Conservation (phyloP, 2,888 invertebrate genomes). For the Dasypogon diadema region DNA sequence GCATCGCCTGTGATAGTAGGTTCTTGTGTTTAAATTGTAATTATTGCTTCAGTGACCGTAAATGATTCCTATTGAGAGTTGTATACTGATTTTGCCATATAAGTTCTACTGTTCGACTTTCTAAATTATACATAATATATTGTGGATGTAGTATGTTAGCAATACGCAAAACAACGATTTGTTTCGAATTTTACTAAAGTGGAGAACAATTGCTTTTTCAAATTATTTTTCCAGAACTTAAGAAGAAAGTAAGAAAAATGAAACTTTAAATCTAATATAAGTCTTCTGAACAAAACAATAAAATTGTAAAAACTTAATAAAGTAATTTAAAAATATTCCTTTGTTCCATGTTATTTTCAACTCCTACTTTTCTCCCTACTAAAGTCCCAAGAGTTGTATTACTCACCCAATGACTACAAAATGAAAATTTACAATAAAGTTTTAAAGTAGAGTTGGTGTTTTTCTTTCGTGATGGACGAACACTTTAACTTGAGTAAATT, state of each 20-base stretch:
- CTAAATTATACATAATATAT: slow-evolving; percentile 3
- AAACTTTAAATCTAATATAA: slow-evolving; percentile 24
- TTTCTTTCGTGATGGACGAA: no score
- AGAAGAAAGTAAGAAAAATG: slow-evolving; percentile 10
- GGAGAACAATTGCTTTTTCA: slow-evolving; percentile 27
- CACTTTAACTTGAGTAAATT: no score
- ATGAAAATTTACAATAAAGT: no score
- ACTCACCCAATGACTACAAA: no score
- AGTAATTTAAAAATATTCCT: slow-evolving; percentile 33
- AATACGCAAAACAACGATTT: slow-evolving; percentile 27
- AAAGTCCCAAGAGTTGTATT: no score
- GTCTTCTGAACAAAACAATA: slow-evolving; percentile 46
- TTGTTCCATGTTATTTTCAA: no score
- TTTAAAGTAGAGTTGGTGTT: no score
- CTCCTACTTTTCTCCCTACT: no score
- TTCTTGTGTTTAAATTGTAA: slow-evolving; percentile 52
- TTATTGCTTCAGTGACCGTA: slow-evolving; percentile 41
- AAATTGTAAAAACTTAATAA: slow-evolving; percentile 43
- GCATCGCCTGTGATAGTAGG: slow-evolving; percentile 57
- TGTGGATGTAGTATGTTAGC: slow-evolving; percentile 15
- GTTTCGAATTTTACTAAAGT: slow-evolving; percentile 19
- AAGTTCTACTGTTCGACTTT: neutral
- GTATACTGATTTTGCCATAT: slow-evolving; percentile 35
- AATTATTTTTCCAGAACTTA: slow-evolving; percentile 37
- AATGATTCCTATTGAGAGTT: slow-evolving; percentile 36